Evolutionary conservation across 2,113 vertebrate genomes (phyloP).

Genomic region (Elephas maximus): DNA sequence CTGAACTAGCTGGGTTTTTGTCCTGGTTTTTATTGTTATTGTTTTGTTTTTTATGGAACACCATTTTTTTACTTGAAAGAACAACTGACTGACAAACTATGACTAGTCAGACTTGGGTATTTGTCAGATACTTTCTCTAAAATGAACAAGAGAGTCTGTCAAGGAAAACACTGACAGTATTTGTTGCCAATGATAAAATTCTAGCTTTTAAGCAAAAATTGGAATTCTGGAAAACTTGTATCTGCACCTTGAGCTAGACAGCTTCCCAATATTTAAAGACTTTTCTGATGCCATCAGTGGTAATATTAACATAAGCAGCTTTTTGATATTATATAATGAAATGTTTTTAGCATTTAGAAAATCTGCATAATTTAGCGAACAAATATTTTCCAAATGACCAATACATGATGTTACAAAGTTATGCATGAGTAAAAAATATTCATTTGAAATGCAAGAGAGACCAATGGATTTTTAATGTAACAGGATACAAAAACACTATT

Average conservation of each 20-base stretch:
- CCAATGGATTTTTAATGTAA: neutral
- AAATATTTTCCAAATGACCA: slow-evolving; percentile 35
- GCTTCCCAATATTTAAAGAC: neutral
- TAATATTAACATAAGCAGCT: neutral
- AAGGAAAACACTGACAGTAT: slow-evolving; percentile 21
- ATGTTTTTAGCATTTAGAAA: slow-evolving; percentile 50
- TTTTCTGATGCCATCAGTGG: neutral
- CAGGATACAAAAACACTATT: slow-evolving; percentile 13
- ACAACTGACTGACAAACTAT: neutral
- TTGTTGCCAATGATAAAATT: slow-evolving; percentile 53
- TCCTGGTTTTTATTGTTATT: neutral
- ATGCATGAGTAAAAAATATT: neutral
- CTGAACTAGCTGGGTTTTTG: neutral
- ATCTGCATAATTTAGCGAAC: slow-evolving; percentile 29
- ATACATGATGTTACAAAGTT: neutral
- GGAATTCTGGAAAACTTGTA: slow-evolving; percentile 1
- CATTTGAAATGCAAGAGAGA: neutral
- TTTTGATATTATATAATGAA: slow-evolving; percentile 1
- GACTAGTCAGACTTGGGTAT: slow-evolving; percentile 16
- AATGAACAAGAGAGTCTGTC: slow-evolving; percentile 7
- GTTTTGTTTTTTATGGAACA: neutral
- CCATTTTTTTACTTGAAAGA: slow-evolving; percentile 17
- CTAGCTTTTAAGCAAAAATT: slow-evolving; percentile 60
- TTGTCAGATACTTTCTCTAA: slow-evolving; percentile 57
- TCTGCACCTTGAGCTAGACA: neutral